phyloP scores from a whole-genome alignment of 2,888 invertebrate genomes.

The Danaus chrysippus region DNA sequence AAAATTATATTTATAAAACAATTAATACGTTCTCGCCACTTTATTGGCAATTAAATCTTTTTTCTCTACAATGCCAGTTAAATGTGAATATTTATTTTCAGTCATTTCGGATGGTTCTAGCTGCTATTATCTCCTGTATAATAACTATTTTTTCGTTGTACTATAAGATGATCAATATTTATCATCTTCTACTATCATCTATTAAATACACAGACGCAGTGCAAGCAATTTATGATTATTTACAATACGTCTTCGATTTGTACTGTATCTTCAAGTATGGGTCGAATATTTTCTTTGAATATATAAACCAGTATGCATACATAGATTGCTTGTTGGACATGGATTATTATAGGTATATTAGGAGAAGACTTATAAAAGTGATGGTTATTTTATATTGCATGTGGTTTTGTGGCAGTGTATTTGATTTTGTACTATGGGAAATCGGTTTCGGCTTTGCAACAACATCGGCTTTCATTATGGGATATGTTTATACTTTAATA shows the following conservation, averaged over 20 bases:
- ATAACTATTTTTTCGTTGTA: conserved; percentile 42
- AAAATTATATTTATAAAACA: conserved; percentile 29
- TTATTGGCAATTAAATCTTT: conserved; percentile 45
- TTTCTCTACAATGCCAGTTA: conserved; percentile 44
- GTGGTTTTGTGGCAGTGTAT: conserved; percentile 44
- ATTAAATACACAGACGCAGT: conserved; percentile 51
- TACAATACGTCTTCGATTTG: conserved; percentile 55
- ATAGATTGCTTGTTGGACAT: conserved; percentile 52
- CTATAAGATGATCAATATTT: conserved; percentile 46
- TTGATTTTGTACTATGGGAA: conserved; percentile 52
- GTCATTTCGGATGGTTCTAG: conserved; percentile 32
- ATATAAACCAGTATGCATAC: conserved; percentile 49
- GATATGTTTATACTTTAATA: conserved; percentile 53
- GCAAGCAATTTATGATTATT: conserved; percentile 52
- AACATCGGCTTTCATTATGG: conserved; percentile 41
- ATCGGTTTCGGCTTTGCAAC: conserved; percentile 41
- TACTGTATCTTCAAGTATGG: conserved; percentile 54
- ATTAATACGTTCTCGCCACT: conserved; percentile 41
- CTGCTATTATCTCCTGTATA: conserved; percentile 37
- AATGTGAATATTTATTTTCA: conserved; percentile 17
- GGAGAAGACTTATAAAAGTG: conserved; percentile 40
- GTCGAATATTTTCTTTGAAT: conserved; percentile 44
- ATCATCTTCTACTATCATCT: conserved; percentile 39
- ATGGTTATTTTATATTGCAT: conserved; percentile 40
- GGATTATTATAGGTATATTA: conserved; percentile 39